phyloP scores from a whole-genome alignment of 2,797 vertebrate genomes.

The Sylvia borin region DNA sequence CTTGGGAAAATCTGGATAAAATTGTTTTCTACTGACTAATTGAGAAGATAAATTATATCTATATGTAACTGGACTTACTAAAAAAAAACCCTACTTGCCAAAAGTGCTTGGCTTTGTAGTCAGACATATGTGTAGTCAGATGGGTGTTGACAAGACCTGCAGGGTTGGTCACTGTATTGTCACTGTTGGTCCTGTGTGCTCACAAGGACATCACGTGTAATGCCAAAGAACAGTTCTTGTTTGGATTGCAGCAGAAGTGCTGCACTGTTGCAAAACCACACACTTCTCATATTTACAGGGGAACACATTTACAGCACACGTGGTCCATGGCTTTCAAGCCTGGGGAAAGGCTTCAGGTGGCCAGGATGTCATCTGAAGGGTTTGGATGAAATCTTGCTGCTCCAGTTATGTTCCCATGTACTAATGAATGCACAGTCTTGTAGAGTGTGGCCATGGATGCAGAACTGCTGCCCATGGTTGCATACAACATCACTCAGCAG shows the following conservation, averaged over 20 bases:
- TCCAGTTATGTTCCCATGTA: neutral
- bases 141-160: neutral
- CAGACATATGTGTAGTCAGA: neutral
- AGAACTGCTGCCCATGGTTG: neutral
- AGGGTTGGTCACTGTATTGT: neutral
- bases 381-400: neutral
- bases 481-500: rapidly evolving
- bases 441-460: neutral
- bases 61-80: neutral
- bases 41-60: neutral
- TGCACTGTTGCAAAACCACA: neutral
- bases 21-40: neutral
- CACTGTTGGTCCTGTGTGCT: neutral
- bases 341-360: neutral
- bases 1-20: neutral
- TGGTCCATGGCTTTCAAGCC: neutral
- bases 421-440: neutral
- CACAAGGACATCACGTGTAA: neutral
- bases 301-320: rapidly evolving
- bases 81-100: neutral
- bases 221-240: neutral
- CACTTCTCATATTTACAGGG: rapidly evolving
- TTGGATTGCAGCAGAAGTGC: neutral
- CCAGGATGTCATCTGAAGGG: neutral
- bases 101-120: neutral